Percentiles rank a stretch among this genome's conserved stretches.
Evolutionary conservation across 2,888 invertebrate genomes (phyloP).

Genomic region (Tetrapedia diversipes): DNA sequence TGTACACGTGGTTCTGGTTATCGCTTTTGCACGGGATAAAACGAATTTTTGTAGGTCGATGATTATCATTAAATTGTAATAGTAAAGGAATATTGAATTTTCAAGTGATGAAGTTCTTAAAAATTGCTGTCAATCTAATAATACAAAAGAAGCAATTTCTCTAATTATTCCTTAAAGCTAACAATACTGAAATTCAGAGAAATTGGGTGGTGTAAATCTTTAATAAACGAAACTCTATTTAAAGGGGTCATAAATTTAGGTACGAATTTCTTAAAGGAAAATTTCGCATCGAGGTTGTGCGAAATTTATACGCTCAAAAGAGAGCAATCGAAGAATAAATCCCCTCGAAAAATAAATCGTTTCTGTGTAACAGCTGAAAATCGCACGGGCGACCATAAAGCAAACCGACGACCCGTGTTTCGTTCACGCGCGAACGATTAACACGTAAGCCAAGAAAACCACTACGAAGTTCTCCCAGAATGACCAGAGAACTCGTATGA

Average conservation of each 20-base stretch:
- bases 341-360: too few species aligned
- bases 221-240: not conserved
- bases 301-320: not conserved
- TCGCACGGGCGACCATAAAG: not conserved
- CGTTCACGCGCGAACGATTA: constrained; percentile 4
- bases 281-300: not conserved
- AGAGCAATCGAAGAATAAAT: not conserved
- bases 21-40: too few species aligned
- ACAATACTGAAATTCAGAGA: not conserved
- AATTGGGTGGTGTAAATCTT: not conserved
- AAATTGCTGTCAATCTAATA: too few species aligned
- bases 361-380: not conserved
- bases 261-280: too few species aligned
- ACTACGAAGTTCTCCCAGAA: not conserved
- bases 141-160: too few species aligned
- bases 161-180: too few species aligned
- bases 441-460: constrained; percentile 20
- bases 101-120: too few species aligned
- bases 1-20: too few species aligned
- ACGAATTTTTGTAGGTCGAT: too few species aligned
- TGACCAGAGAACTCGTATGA: constrained; percentile 7
- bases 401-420: not conserved
- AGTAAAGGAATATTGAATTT: too few species aligned
- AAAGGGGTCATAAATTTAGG: too few species aligned
- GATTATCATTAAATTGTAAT: too few species aligned